Evolutionary conservation across 2,888 invertebrate species (phyloP).

Genomic region (Brachyptera putata): DNA sequence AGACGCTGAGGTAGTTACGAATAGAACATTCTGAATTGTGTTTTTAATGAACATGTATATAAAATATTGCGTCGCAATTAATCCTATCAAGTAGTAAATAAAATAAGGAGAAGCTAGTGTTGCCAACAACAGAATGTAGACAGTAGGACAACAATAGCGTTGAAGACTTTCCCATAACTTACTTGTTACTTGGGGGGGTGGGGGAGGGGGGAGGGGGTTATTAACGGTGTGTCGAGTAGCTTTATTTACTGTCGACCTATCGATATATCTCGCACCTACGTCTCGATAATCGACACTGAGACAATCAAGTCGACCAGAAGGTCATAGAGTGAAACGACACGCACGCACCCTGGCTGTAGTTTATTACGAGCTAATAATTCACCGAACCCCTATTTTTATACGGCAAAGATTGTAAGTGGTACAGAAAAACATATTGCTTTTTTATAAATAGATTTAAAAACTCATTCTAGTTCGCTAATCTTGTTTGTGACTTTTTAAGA

Average conservation of each 20-base stretch:
- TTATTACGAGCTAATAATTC: constrained; percentile 8
- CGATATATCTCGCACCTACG: constrained; percentile 5
- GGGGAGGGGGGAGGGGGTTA: neutral
- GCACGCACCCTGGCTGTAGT: neutral
- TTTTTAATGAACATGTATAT: no score
- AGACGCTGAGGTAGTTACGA: no score
- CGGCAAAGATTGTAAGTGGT: no score
- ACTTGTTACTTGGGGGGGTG: neutral
- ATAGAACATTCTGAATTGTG: no score
- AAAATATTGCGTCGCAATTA: no score
- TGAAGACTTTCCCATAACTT: neutral
- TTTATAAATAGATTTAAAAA: no score
- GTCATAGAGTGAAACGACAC: neutral
- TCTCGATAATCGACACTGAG: constrained; percentile 4
- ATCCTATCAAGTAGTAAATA: no score
- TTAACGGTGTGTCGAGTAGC: neutral
- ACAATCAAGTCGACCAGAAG: constrained; percentile 1
- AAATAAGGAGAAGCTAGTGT: no score
- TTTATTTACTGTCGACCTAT: neutral
- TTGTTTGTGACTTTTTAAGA: no score
- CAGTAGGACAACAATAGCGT: no score
- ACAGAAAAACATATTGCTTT: no score
- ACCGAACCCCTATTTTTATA: neutral
- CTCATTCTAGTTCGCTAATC: no score
- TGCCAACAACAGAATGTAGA: neutral